Evolutionary conservation across 2,113 vertebrate genomes (phyloP).

Genomic region (Colinus virginianus): DNA sequence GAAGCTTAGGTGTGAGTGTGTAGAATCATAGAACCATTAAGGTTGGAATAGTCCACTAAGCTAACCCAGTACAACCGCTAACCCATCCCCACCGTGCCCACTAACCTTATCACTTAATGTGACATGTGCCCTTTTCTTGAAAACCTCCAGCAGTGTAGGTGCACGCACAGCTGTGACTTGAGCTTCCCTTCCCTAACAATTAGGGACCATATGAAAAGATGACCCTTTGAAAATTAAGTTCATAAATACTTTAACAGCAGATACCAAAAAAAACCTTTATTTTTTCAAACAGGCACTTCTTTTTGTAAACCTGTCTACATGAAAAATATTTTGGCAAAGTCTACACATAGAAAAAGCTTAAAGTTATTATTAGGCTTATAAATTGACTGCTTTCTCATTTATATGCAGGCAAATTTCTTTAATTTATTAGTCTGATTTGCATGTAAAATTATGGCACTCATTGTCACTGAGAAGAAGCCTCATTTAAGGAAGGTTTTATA

Average conservation of each 20-base stretch:
- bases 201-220: slow-evolving; percentile 3
- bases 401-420: slow-evolving; percentile 67
- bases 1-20: background rate
- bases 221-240: slow-evolving; percentile 30
- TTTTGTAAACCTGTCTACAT: slow-evolving; percentile 54
- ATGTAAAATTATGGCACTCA: slow-evolving; percentile 55
- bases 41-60: no score
- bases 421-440: slow-evolving; percentile 76
- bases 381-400: slow-evolving; percentile 69
- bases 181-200: background rate
- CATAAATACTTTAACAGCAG: slow-evolving; percentile 58
- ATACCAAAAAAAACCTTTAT: slow-evolving; percentile 37
- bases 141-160: background rate
- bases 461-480: slow-evolving; percentile 15
- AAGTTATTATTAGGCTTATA: slow-evolving; percentile 72
- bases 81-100: no score
- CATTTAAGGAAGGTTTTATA: slow-evolving; percentile 32
- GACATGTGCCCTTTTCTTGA: no score
- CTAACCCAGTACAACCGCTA: no score
- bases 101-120: no score
- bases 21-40: no score
- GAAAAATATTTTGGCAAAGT: slow-evolving; percentile 68
- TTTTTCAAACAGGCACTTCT: background rate
- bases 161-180: background rate
- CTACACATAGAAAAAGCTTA: slow-evolving; percentile 7